Percentiles rank a stretch among this genome's conserved stretches.
phyloP scores from a whole-genome alignment of 2,888 invertebrate species.

The Endomychus coccineus region DNA sequence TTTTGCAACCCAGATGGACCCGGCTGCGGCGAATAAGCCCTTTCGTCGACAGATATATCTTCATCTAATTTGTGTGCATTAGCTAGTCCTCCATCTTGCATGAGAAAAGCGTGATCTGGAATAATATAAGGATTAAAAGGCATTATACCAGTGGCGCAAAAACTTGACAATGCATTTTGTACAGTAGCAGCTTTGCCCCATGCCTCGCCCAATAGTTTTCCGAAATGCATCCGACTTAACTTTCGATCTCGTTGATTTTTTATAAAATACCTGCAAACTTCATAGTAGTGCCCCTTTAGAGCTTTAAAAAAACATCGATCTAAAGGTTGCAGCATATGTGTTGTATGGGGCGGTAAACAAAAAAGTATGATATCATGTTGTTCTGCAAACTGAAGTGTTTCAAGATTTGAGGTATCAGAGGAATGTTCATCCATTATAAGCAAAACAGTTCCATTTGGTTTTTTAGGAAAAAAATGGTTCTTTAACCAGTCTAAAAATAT shows the following conservation, averaged over 20 bases:
- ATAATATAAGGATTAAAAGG: slow-evolving; percentile 19
- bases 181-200: slow-evolving; percentile 17
- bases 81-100: too few species aligned
- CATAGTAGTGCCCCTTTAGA: slow-evolving; percentile 25
- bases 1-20: too few species aligned
- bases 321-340: slow-evolving; percentile 29
- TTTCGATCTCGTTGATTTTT: slow-evolving; percentile 18
- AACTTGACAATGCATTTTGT: slow-evolving; percentile 17
- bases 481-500: slow-evolving; percentile 19
- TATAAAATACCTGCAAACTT: slow-evolving; percentile 16
- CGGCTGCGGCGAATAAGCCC: too few species aligned
- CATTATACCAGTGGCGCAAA: slow-evolving; percentile 15
- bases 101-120: slow-evolving; percentile 27
- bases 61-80: too few species aligned
- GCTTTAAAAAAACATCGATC: slow-evolving; percentile 28
- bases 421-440: slow-evolving; percentile 31
- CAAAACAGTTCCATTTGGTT: slow-evolving; percentile 27
- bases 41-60: too few species aligned
- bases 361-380: slow-evolving; percentile 27
- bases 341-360: slow-evolving; percentile 30
- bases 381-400: slow-evolving; percentile 23
- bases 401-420: slow-evolving; percentile 24
- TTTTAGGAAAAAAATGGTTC: slow-evolving; percentile 27
- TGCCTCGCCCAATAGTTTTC: slow-evolving; percentile 15
- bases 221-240: slow-evolving; percentile 21